Percentiles rank a stretch among this genome's conserved stretches.
These are phyloP conservation scores for Atopsyche davidsoni DNA, from an alignment of 1,140 invertebrate genomes.

Conservation along the genomic window DNA sequence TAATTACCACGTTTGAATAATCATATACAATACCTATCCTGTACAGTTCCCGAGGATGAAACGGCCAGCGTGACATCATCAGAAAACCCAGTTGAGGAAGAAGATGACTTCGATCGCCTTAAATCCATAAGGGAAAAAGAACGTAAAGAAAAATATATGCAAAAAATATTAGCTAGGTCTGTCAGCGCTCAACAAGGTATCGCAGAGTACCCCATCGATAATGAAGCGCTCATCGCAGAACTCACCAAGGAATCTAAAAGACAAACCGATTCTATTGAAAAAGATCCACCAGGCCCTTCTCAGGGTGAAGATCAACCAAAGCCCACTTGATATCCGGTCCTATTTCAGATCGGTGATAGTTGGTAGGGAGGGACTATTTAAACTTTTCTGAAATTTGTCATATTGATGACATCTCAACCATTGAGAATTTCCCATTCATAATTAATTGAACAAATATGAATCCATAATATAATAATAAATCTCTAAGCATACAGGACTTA, in stretches of 20 bases:
- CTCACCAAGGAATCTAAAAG: slow-evolving; percentile 19
- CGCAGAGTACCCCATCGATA: slow-evolving; percentile 12
- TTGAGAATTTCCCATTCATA: too few relatives aligned
- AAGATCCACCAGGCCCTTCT: not conserved
- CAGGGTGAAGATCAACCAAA: too few relatives aligned
- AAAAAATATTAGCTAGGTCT: slow-evolving; percentile 44
- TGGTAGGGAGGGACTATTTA: too few relatives aligned
- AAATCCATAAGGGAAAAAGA: slow-evolving; percentile 40
- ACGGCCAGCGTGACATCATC: slow-evolving; percentile 15
- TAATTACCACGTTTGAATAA: too few relatives aligned
- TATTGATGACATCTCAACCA: too few relatives aligned
- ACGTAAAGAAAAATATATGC: slow-evolving; percentile 39
- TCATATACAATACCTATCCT: slow-evolving; percentile 5
- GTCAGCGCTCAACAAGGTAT: slow-evolving; percentile 45
- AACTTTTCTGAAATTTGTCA: not conserved
- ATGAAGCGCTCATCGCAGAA: slow-evolving; percentile 22
- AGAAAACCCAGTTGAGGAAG: slow-evolving; percentile 17
- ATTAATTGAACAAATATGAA: too few relatives aligned
- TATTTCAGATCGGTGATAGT: not conserved
- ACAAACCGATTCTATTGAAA: not conserved
- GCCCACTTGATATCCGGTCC: not conserved
- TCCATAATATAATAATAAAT: too few relatives aligned
- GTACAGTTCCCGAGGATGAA: slow-evolving; percentile 25
- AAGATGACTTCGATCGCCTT: slow-evolving; percentile 41
- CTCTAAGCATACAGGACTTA: too few relatives aligned